Evolutionary conservation across 1,140 invertebrate genomes (phyloP), one percentile per base, ranked within the genome.

Genomic region (Popillia japonica): DNA sequence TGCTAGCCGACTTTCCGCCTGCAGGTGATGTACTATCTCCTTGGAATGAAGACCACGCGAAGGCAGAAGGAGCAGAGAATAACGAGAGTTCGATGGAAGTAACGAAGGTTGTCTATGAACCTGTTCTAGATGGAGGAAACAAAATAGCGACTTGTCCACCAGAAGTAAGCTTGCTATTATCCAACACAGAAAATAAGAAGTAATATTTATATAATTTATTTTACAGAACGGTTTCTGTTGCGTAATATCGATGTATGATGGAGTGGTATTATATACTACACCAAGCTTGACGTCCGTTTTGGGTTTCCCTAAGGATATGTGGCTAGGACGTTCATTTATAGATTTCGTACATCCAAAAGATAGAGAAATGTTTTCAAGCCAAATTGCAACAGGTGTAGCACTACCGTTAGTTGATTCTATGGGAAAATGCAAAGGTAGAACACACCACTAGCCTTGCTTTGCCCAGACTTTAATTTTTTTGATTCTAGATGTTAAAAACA

Each of bases 321-420:
- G 94, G 93, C 87, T 94, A n/a, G 95, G 94, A 6, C 88, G 93
- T 64, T 94, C 93, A 3, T 95, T 97, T 82, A 94, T 96, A 75
- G 94, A 96, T 83, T 96, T 96, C 83, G 89, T 97, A 0, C 94
- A 96, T 87, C 91, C 92, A 0, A 94, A 92, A 86, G 95, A 96
- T 84, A 86, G 87, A 23, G 86, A 86, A 77, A 88, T 87, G 0
- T 90, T 90, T 84, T 86, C 87, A 34, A 88, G 86, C 68, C 88
- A 90, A 83, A 88, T 92, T 44, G 90, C 90, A 2, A 90, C 86
- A 0, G 89, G 88, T 76, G 81, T 90, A 44, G 86, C 86, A 0
- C 83, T 89, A 20, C 90, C 89, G 40, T 84, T 89, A 78, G 83
- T 89, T 80, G 88, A 90, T 83, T 86, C 86, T 0, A 79, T 85